These are phyloP conservation scores for Eumacrocentrus americanus DNA, from an alignment of 2,888 invertebrate genomes.

Conservation along the genomic window DNA sequence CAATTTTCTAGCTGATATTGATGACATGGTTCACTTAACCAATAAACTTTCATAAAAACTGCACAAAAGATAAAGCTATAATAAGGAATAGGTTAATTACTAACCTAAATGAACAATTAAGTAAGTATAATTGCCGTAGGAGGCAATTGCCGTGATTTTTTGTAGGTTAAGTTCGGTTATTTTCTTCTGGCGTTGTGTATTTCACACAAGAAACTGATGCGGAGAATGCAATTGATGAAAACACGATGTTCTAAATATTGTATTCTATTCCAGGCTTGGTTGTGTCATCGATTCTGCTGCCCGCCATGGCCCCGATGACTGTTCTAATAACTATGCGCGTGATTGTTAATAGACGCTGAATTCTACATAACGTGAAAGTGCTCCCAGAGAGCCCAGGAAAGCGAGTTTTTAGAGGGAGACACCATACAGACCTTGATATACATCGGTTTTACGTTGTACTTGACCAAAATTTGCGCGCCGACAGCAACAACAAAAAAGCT, in stretches of 20 bases:
- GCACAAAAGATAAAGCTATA: background rate
- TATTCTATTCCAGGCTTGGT: constrained; percentile 2
- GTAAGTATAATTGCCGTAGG: background rate
- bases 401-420: background rate
- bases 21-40: too few species aligned
- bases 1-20: too few species aligned
- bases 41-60: too few species aligned
- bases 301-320: too few species aligned
- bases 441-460: too few species aligned
- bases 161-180: background rate
- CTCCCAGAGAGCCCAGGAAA: too few species aligned
- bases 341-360: too few species aligned
- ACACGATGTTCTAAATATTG: background rate
- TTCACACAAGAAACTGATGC: background rate
- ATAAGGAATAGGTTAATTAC: background rate
- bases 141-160: background rate
- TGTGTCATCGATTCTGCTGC: too few species aligned
- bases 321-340: too few species aligned
- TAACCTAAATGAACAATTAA: background rate
- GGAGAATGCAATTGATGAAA: background rate
- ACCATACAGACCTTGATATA: too few species aligned
- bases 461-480: background rate
- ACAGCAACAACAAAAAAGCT: background rate
- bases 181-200: background rate
- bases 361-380: too few species aligned